Conservation (phyloP, 2,113 vertebrate genomes). For the Amphiprion ocellaris region DNA sequence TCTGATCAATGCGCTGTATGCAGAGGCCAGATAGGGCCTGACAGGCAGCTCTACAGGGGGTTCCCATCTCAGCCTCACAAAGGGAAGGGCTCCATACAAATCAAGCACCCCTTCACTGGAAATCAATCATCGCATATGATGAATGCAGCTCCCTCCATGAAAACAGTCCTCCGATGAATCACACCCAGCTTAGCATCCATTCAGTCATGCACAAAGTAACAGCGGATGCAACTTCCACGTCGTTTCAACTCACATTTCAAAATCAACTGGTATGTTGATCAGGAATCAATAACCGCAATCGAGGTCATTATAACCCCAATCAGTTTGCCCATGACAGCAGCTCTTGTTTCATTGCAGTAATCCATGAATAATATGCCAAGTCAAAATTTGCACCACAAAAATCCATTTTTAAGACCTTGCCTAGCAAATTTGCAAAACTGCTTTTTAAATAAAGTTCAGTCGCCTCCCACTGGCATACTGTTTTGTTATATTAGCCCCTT, state of each 20-base stretch:
- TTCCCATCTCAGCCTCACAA: constrained; percentile 23
- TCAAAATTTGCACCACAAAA: neutral
- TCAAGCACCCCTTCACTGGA: constrained; percentile 48
- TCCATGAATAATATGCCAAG: constrained; percentile 1
- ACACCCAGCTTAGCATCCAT: constrained; percentile 15
- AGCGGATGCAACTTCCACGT: neutral
- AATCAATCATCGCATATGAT: constrained; percentile 65
- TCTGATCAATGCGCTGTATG: constrained; percentile 58
- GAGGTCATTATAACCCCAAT: constrained; percentile 35
- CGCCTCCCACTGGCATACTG: neutral
- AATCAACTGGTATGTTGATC: constrained; percentile 23
- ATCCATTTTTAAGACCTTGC: neutral
- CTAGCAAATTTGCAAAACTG: constrained; percentile 22
- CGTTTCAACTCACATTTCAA: constrained; percentile 26
- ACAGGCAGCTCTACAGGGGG: constrained; percentile 66
- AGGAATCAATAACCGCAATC: constrained; percentile 53
- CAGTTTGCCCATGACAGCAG: constrained; percentile 14
- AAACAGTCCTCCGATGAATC: constrained; percentile 45
- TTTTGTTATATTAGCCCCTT: neutral
- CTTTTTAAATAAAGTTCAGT: constrained; percentile 13
- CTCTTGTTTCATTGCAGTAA: constrained; percentile 39
- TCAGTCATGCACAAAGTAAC: constrained; percentile 17
- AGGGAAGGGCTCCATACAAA: constrained; percentile 45
- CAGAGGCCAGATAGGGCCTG: constrained; percentile 51
- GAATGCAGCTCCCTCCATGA: constrained; percentile 37